Evolutionary conservation across 30 jellyfish, hydroid and myxozoan genomes (phyloP).

Genomic region (Hydractinia symbiolongicarpus): DNA sequence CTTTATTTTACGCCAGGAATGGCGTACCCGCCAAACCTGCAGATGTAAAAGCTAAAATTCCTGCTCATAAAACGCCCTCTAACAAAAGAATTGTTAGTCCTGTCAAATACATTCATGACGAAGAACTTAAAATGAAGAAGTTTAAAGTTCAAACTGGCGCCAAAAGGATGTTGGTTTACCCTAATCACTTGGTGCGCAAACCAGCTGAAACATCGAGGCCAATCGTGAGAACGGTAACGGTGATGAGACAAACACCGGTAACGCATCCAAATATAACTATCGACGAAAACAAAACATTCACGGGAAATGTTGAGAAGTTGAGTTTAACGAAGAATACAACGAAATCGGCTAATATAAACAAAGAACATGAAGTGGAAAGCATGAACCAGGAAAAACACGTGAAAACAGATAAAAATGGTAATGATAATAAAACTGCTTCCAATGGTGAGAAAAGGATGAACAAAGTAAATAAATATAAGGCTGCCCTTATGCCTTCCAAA

Average conservation of each 20-base stretch:
- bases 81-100: not conserved
- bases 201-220: too few relatives aligned
- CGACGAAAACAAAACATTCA: too few relatives aligned
- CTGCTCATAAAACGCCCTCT: not conserved
- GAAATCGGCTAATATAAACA: not conserved
- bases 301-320: too few relatives aligned
- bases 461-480: not conserved
- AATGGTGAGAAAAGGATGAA: not conserved
- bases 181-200: not conserved
- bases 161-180: not conserved
- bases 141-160: not conserved
- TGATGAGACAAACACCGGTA: too few relatives aligned
- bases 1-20: not conserved
- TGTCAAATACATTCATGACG: constrained; percentile 4
- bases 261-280: too few relatives aligned
- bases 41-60: not conserved
- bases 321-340: not conserved
- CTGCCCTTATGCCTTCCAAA: not conserved
- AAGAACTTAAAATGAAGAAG: not conserved
- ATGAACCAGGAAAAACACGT: not conserved
- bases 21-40: constrained; percentile 3
- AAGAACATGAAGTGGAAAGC: not conserved
- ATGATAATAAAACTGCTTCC: not conserved
- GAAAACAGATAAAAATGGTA: not conserved
- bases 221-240: too few relatives aligned